Evolutionary conservation across 2,797 vertebrate species (phyloP).

Genomic region (Nyctibius grandis): DNA sequence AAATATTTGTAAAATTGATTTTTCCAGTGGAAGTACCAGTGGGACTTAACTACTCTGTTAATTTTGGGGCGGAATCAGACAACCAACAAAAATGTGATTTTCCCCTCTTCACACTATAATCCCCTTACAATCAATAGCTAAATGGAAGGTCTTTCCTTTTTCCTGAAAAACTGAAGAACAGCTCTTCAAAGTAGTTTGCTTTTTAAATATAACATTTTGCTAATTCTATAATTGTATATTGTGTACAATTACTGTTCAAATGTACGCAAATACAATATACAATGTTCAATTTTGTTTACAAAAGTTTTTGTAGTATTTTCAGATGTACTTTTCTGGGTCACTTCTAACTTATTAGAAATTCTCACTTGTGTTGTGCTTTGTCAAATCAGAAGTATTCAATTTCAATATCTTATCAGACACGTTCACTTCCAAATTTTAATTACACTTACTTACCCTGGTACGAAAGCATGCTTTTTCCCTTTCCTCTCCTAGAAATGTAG

Average conservation of each 20-base stretch:
- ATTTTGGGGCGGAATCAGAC: background rate
- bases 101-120: background rate
- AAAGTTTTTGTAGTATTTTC: background rate
- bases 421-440: background rate
- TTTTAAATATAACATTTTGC: background rate
- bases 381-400: background rate
- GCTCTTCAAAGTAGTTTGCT: background rate
- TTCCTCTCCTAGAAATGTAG: background rate
- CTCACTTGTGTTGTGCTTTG: background rate
- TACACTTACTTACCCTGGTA: background rate
- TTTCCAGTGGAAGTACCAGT: background rate
- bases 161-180: background rate
- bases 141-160: background rate
- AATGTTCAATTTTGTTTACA: background rate
- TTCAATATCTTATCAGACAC: background rate
- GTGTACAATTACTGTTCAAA: background rate
- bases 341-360: background rate
- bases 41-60: background rate
- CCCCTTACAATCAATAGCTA: background rate
- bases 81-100: background rate
- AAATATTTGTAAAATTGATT: background rate
- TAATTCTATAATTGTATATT: background rate
- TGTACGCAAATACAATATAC: background rate
- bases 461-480: background rate
- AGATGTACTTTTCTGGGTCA: background rate